These are phyloP conservation scores for Silvanus unidentatus DNA, from an alignment of 2,888 invertebrate genomes.

Conservation along the genomic window DNA sequence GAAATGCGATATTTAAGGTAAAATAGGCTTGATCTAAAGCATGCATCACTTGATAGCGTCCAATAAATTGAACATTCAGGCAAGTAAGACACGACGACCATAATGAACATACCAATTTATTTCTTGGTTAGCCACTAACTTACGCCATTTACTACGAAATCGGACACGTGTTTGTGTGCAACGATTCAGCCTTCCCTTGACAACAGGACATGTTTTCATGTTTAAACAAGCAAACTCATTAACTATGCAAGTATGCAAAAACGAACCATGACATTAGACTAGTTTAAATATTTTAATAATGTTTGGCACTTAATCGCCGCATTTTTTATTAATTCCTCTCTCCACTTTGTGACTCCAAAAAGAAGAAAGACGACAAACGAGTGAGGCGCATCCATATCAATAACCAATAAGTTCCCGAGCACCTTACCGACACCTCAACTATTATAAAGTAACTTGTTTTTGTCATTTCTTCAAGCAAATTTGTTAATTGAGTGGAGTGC, in stretches of 20 bases:
- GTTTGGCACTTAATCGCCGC: too few species aligned
- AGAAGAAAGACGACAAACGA: too few species aligned
- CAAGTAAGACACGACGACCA: conserved; percentile 33
- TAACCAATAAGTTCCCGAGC: too few species aligned
- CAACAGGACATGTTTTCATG: conserved; percentile 22
- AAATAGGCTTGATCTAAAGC: conserved; percentile 25
- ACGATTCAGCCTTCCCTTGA: conserved; percentile 13
- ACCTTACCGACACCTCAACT: background rate
- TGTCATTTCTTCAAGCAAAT: conserved; percentile 21
- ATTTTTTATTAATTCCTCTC: too few species aligned
- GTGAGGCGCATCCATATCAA: too few species aligned
- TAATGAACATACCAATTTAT: conserved; percentile 38
- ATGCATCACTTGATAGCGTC: conserved; percentile 21
- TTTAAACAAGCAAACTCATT: conserved; percentile 31
- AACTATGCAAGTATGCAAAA: conserved; percentile 36
- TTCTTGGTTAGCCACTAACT: conserved; percentile 32
- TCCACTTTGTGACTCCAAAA: too few species aligned
- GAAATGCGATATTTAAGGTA: too few species aligned
- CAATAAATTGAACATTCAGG: conserved; percentile 33
- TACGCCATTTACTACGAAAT: conserved; percentile 28
- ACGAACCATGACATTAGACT: conserved; percentile 23
- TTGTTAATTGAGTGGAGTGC: conserved; percentile 30
- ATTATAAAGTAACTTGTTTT: conserved; percentile 1
- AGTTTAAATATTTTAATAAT: too few species aligned
- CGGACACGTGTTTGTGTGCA: conserved; percentile 21